Base-by-base conservation (phyloP, 1,140 invertebrate species). In the Cepaea nemoralis region DNA sequence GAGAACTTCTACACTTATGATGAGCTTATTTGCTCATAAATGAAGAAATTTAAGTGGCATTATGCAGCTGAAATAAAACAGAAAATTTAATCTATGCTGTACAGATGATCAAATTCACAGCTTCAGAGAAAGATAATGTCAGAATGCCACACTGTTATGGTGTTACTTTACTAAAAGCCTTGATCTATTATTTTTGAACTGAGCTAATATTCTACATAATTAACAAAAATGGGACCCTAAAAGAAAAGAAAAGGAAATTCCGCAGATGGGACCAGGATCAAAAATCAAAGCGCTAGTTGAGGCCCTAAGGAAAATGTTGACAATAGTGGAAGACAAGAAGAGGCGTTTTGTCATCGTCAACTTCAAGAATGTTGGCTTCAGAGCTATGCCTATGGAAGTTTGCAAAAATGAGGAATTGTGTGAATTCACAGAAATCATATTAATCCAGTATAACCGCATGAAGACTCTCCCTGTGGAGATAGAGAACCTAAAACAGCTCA, bases 391-490 rank as follows among this genome's bases (percentile, higher is more conserved):
- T 0, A 63, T 85, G 14, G 89, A 91, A 75, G 87, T 90, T 19
- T 90, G 84, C 83, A 85, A 89, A 77, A 90, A 90, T 82, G 90
- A 91, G 77, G 90, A 91, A 69, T 79, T 90, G 10, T 82, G 83
- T 73, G 77, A 79, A 33, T 83, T 86, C 37, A 86, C 89, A 27
- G 82, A 67, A 16, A 82, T 66, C 31, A 83, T 90, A 14, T 80
- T 85, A 8, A 86, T 86, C 8, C 85, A 87, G 37, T 89, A 88
- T 80, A 91, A 91, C 80, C 77, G 85, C 8, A 75, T 91, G 42
- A 91, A 91, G 83, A 89, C 89, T 59, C 63, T 91, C 0, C 88
- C 89, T 14, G 87, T 85, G n/a, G 82, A 83, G 40, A 86, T 91
- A 22, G 86, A 86, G 5, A 86, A 85, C 33, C 80, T 90, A 1